phyloP scores from a whole-genome alignment of 2,113 vertebrate species.

The Brachyistius frenatus region DNA sequence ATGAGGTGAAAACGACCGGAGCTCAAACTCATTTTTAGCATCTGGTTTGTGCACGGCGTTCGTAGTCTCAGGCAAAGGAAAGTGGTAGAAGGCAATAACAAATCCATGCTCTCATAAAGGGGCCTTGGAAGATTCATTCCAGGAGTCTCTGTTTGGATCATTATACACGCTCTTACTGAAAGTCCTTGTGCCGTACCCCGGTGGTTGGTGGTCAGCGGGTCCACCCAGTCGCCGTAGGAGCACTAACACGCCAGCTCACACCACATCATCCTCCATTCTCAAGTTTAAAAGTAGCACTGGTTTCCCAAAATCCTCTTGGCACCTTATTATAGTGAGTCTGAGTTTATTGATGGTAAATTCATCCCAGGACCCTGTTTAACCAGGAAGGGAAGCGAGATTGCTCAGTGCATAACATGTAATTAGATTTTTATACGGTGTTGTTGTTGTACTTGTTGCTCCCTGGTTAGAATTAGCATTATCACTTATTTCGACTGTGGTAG shows the following conservation, averaged over 20 bases:
- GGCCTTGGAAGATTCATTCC: constrained; percentile 36
- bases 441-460: constrained; percentile 18
- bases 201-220: constrained; percentile 77
- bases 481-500: background rate
- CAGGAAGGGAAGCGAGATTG: constrained; percentile 14
- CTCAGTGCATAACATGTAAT: constrained; percentile 42
- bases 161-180: constrained; percentile 37
- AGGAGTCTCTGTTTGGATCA: constrained; percentile 63
- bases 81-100: constrained; percentile 44
- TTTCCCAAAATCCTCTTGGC: constrained; percentile 66
- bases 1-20: constrained; percentile 43
- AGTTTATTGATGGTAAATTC: constrained; percentile 58
- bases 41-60: constrained; percentile 19
- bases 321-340: constrained; percentile 51
- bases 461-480: constrained; percentile 36
- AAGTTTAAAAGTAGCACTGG: constrained; percentile 72
- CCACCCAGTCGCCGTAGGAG: constrained; percentile 66
- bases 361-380: constrained; percentile 35
- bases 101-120: constrained; percentile 55
- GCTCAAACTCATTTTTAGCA: constrained; percentile 32
- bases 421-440: constrained; percentile 39
- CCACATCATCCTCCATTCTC: constrained; percentile 57
- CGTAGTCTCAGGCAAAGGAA: constrained; percentile 24
- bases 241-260: constrained; percentile 54
- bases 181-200: constrained; percentile 31